Evolutionary conservation across 1,140 invertebrate genomes (phyloP).

Genomic region (Pogonomyrmex californicus): DNA sequence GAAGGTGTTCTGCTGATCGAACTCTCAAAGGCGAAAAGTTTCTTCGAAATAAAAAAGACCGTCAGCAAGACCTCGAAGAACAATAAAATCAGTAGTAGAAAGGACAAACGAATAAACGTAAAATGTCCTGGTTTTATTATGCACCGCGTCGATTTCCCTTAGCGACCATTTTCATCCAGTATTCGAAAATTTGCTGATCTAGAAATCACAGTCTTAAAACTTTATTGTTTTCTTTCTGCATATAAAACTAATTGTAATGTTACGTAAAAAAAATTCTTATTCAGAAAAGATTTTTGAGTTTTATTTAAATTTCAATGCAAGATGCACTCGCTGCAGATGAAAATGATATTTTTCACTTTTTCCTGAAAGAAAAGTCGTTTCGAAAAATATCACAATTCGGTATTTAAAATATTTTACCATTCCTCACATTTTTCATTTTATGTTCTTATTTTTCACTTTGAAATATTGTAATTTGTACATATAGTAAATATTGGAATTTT

Average conservation of each 20-base stretch:
- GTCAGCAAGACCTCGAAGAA: background rate
- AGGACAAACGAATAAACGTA: background rate
- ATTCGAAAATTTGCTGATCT: constrained; percentile 1
- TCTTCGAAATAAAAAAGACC: background rate
- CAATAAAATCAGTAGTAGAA: constrained; percentile 1
- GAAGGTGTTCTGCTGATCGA: background rate
- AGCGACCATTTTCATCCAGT: background rate
- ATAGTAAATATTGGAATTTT: background rate
- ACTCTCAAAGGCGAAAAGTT: background rate
- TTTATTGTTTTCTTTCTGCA: no score
- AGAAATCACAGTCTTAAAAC: background rate
- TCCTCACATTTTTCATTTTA: background rate
- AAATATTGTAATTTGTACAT: background rate
- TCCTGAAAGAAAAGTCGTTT: background rate
- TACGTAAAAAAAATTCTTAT: background rate
- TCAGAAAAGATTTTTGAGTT: background rate
- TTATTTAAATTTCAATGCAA: background rate
- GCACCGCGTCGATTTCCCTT: background rate
- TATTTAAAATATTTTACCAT: background rate
- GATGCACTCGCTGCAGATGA: background rate
- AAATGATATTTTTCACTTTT: background rate
- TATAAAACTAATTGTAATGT: background rate
- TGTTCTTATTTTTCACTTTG: background rate
- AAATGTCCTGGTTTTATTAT: background rate
- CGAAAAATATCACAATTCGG: background rate